Evolutionary conservation across 2,113 vertebrate genomes (phyloP), one percentile per base, ranked within the genome.

Genomic region (Aplodontia rufa): DNA sequence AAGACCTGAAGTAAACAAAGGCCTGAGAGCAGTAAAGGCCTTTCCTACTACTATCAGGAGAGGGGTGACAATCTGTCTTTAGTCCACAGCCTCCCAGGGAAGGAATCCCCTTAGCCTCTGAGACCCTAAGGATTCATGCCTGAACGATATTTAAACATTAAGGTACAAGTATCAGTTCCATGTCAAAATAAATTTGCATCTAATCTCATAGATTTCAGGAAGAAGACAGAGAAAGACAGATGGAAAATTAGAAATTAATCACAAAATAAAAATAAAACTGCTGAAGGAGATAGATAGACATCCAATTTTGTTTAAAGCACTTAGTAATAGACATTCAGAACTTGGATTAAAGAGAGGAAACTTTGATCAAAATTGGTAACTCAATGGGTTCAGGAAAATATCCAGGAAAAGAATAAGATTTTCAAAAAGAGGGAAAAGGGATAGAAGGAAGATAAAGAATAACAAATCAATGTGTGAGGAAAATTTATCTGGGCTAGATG

Each of bases 381-480:
- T 72, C 89, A 86, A 80, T 22, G 92, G 60, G n/a, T 72, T 86
- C 26, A 95, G 35, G 62, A 82, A 96, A 91, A 89, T 74, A 82
- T 78, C 11, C 53, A 83, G 35, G 35, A 49, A 88, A 93, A 79
- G 32, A 86, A 69, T 42, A 82, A 13, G 24, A 62, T 7, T 78
- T 85, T 95, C 42, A 84, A 55, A 87, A 42, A 81, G n/a, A n/a
- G n/a, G 13, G 20, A 55, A 47, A 74, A 71, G 10, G 10, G 35
- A 49, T 37, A 89, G 66, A 89, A 91, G 47, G 45, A 53, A 1
- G 2, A 82, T 76, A 24, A 89, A n/a, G 2, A 81, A 87, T 75
- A 87, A 71, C 58, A 93, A 85, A 76, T 78, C 47, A 91, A 24
- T 86, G 28, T 80, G 5, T 66, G 86, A 89, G 82, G 45, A 88